Conservation (phyloP, 2,797 vertebrate genomes). For the Cuculus canorus region DNA sequence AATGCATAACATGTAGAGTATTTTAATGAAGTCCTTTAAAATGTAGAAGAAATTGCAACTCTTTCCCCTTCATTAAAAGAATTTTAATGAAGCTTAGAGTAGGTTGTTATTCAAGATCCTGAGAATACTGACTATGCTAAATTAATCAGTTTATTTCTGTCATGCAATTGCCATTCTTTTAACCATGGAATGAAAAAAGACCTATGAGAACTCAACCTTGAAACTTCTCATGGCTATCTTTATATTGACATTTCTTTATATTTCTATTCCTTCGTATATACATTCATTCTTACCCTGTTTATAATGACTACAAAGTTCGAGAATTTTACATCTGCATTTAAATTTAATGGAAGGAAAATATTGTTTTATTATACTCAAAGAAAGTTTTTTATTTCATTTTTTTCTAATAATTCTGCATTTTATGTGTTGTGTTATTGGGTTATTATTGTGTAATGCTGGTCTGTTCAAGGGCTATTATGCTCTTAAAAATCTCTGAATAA, state of each 20-base stretch:
- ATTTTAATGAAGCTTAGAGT: neutral
- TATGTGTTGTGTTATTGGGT: constrained; percentile 17
- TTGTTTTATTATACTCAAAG: neutral
- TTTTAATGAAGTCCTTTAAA: neutral
- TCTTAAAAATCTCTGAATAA: constrained; percentile 50
- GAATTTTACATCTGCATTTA: neutral
- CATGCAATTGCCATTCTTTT: neutral
- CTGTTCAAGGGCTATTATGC: neutral
- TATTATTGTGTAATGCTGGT: too few relatives aligned
- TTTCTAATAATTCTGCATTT: neutral
- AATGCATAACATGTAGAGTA: neutral
- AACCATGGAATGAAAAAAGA: neutral
- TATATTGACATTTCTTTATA: neutral
- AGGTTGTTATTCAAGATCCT: neutral
- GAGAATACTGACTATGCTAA: neutral
- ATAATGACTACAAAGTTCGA: neutral
- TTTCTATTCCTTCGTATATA: neutral
- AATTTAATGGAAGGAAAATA: neutral
- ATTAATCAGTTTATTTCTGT: neutral
- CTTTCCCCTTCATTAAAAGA: neutral
- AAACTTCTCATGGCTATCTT: neutral
- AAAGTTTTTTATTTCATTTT: neutral
- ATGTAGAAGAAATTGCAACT: neutral
- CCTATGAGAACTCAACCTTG: neutral
- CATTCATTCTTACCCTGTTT: neutral